Conservation (phyloP, 2,113 vertebrate species). For the Ardeotis arabs region DNA sequence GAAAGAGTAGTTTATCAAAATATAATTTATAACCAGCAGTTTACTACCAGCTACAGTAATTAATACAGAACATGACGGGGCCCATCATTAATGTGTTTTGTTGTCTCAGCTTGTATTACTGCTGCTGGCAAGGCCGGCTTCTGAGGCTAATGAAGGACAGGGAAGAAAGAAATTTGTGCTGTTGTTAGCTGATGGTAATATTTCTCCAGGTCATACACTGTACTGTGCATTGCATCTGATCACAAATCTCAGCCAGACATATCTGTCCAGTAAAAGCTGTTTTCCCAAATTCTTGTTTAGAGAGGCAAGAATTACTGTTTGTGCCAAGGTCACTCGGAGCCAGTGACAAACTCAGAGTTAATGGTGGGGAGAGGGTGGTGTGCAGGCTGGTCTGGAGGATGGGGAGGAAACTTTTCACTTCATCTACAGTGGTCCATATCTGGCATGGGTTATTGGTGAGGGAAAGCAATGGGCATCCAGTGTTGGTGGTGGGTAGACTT, state of each 20-base stretch:
- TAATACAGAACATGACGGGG: conserved; percentile 36
- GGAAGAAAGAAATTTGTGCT: conserved; percentile 43
- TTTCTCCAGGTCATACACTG: conserved; percentile 20
- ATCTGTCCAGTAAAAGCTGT: background rate
- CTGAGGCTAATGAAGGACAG: conserved; percentile 58
- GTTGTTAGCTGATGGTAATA: conserved; percentile 36
- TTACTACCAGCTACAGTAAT: conserved; percentile 59
- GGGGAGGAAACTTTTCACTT: background rate
- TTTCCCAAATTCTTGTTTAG: conserved; percentile 37
- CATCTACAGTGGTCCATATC: background rate
- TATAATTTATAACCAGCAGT: conserved; percentile 53
- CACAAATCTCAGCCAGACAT: conserved; percentile 31
- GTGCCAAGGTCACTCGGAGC: background rate
- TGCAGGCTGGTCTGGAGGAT: background rate
- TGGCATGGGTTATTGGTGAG: background rate
- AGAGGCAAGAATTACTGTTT: background rate
- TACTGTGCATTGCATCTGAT: background rate
- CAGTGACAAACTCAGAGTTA: background rate
- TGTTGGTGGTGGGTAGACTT: background rate
- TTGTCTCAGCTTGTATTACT: conserved; percentile 44
- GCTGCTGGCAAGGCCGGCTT: conserved; percentile 57
- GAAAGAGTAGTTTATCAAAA: conserved; percentile 60
- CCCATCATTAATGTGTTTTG: conserved; percentile 58
- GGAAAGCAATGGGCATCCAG: background rate
- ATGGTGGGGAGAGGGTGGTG: rapidly evolving